phyloP scores from a whole-genome alignment of 2,888 invertebrate species.

The Troides aeacus region DNA sequence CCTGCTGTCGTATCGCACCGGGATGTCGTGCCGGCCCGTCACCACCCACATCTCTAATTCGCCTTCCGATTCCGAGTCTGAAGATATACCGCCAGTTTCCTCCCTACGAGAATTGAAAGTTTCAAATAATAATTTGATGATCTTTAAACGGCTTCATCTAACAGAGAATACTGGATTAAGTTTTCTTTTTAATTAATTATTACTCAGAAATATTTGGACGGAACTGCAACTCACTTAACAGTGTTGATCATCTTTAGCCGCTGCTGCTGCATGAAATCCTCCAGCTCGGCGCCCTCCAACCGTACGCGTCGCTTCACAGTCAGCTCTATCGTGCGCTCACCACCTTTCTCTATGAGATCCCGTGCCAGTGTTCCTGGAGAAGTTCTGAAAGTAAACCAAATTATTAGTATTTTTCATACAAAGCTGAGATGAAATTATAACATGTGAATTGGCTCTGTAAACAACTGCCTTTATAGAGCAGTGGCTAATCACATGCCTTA shows the following conservation, averaged over 20 bases:
- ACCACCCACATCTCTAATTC: conserved; percentile 92
- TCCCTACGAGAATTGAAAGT: conserved; percentile 70
- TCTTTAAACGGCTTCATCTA: too few species aligned
- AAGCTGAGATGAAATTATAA: too few species aligned
- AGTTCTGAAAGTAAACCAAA: conserved; percentile 72
- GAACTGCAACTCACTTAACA: conserved; percentile 5
- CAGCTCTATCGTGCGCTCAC: conserved; percentile 85
- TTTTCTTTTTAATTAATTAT: too few species aligned
- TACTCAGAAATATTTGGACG: too few species aligned
- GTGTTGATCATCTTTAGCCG: conserved; percentile 53
- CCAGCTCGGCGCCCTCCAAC: conserved; percentile 88
- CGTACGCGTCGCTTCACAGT: conserved; percentile 85
- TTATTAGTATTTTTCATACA: too few species aligned
- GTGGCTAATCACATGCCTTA: too few species aligned
- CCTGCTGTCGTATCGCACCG: conserved; percentile 85
- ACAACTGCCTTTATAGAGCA: too few species aligned
- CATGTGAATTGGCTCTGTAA: too few species aligned
- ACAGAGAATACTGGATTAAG: too few species aligned
- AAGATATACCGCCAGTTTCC: conserved; percentile 85
- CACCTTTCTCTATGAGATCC: conserved; percentile 88
- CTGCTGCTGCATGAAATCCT: conserved; percentile 85
- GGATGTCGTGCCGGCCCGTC: conserved; percentile 93
- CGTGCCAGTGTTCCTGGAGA: conserved; percentile 90
- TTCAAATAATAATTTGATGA: too few species aligned
- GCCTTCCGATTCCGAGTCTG: conserved; percentile 88